Percentiles rank a stretch among this genome's conserved stretches.
These are phyloP conservation scores for Lochmaea crataegi DNA, from an alignment of 2,888 invertebrate species.

Conservation along the genomic window DNA sequence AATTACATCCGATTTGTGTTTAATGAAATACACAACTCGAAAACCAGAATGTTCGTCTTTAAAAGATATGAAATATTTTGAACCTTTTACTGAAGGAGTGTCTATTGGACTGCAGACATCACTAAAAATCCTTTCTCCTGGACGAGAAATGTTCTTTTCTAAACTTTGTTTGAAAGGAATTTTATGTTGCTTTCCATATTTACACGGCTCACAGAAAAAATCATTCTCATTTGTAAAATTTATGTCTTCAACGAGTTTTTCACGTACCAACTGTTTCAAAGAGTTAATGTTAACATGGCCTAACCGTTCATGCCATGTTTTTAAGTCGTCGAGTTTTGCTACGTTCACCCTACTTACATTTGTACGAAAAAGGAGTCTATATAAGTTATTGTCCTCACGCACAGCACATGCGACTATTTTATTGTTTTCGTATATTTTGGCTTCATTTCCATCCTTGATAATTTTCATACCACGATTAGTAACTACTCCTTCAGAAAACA, in stretches of 20 bases:
- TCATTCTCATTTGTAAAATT: no score
- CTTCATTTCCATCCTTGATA: not conserved
- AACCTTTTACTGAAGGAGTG: conserved; percentile 33
- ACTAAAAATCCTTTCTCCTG: conserved; percentile 27
- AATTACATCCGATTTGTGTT: conserved; percentile 37
- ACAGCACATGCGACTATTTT: not conserved
- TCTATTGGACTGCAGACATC: conserved; percentile 43
- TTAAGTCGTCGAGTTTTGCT: not conserved
- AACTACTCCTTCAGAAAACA: not conserved
- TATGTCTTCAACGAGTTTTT: no score
- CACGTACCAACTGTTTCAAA: no score
- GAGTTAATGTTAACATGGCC: not conserved
- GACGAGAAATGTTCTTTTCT: not conserved
- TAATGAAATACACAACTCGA: conserved; percentile 37
- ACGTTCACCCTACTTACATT: not conserved
- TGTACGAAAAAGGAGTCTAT: no score
- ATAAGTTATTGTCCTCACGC: not conserved
- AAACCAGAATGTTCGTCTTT: conserved; percentile 39
- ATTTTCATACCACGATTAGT: not conserved
- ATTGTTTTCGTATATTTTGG: not conserved
- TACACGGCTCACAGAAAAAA: not conserved
- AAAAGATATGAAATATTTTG: conserved; percentile 39
- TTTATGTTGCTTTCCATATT: not conserved
- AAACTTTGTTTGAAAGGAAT: not conserved
- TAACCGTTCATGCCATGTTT: not conserved